These are phyloP conservation scores for Solenopsis invicta DNA, from an alignment of 1,140 invertebrate species.

Conservation along the genomic window DNA sequence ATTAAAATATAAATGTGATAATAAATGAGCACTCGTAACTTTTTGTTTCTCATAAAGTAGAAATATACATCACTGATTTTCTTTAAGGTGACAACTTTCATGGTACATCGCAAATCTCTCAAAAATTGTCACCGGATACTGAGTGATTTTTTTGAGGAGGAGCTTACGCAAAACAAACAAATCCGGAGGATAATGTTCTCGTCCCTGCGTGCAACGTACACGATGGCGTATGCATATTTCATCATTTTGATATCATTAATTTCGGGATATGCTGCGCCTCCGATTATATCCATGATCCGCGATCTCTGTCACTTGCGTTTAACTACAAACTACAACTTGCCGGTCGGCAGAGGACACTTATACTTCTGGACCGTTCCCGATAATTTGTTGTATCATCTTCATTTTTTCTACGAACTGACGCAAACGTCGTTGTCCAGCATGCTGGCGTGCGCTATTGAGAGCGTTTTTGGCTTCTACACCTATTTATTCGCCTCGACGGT, in stretches of 20 bases:
- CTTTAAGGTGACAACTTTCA: background rate
- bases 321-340: background rate
- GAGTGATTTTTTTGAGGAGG: background rate
- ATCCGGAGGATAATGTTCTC: background rate
- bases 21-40: background rate
- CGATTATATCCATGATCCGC: background rate
- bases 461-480: background rate
- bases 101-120: background rate
- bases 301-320: background rate
- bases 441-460: background rate
- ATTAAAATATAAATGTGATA: too few relatives aligned
- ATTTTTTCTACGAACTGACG: background rate
- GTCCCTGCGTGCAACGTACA: background rate
- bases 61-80: background rate
- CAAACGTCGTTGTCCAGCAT: accelerated
- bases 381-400: background rate
- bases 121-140: background rate
- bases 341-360: background rate
- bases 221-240: background rate
- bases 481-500: background rate
- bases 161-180: background rate
- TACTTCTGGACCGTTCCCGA: background rate
- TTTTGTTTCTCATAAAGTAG: background rate
- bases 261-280: too few relatives aligned
- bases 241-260: background rate